Evolutionary conservation across 2,113 vertebrate species (phyloP).

Genomic region (Pyxicephalus adspersus): DNA sequence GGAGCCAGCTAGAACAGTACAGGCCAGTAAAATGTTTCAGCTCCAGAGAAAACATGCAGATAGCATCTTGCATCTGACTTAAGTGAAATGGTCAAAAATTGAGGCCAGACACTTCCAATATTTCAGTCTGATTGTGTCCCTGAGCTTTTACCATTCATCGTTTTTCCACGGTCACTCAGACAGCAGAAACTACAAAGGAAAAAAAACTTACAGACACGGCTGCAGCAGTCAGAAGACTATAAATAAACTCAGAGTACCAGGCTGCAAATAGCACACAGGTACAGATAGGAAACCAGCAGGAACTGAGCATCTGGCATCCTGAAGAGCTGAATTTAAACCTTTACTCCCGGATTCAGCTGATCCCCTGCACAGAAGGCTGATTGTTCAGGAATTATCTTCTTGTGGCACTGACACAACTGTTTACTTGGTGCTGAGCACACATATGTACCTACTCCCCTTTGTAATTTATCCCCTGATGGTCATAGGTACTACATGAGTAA

Average conservation of each 20-base stretch:
- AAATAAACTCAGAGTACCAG: slow-evolving; percentile 39
- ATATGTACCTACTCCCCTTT: not conserved
- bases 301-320: slow-evolving; percentile 45
- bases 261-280: slow-evolving; percentile 53
- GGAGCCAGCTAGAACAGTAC: slow-evolving; percentile 8
- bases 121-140: slow-evolving; percentile 52
- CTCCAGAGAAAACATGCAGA: slow-evolving; percentile 28
- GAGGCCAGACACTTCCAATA: slow-evolving; percentile 39
- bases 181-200: slow-evolving; percentile 34
- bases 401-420: slow-evolving; percentile 40
- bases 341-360: slow-evolving; percentile 40
- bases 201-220: slow-evolving; percentile 19
- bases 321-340: slow-evolving; percentile 52
- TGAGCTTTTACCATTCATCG: slow-evolving; percentile 51
- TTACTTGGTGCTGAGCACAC: slow-evolving; percentile 31
- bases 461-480: slow-evolving; percentile 20
- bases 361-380: slow-evolving; percentile 43
- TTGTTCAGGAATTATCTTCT: slow-evolving; percentile 49
- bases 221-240: slow-evolving; percentile 30
- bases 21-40: slow-evolving; percentile 16
- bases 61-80: slow-evolving; percentile 40
- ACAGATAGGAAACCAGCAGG: slow-evolving; percentile 52
- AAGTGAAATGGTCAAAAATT: slow-evolving; percentile 47
- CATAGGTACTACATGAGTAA: not conserved
- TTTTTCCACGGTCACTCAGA: slow-evolving; percentile 46